Conservation (phyloP, 2,888 invertebrate species). For the Vannuccia rotundouncinata region DNA sequence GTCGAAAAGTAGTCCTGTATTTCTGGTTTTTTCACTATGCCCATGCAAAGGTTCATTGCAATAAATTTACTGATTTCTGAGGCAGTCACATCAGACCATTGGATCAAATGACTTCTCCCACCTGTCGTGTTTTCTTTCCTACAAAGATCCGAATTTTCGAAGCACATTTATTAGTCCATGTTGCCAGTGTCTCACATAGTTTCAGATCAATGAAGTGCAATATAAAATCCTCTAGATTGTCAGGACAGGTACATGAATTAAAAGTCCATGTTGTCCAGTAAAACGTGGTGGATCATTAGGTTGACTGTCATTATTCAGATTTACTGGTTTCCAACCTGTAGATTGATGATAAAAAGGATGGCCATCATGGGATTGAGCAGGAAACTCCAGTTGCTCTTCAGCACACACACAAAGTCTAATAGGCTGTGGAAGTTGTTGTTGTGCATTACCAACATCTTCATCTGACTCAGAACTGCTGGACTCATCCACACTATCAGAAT, state of each 20-base stretch:
- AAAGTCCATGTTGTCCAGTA: slow-evolving; percentile 13
- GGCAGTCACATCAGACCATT: slow-evolving; percentile 28
- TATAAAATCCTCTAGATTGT: slow-evolving; percentile 27
- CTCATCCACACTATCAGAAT: slow-evolving; percentile 6
- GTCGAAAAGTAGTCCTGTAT: slow-evolving; percentile 27
- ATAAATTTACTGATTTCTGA: slow-evolving; percentile 15
- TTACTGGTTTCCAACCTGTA: background rate
- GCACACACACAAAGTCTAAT: slow-evolving; percentile 8
- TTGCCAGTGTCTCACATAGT: slow-evolving; percentile 21
- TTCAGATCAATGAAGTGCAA: slow-evolving; percentile 28
- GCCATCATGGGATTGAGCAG: background rate
- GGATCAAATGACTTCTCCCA: slow-evolving; percentile 22
- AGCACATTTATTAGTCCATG: slow-evolving; percentile 30
- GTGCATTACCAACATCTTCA: background rate
- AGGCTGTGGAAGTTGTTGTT: slow-evolving; percentile 21
- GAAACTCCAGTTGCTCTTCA: slow-evolving; percentile 23
- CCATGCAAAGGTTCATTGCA: slow-evolving; percentile 30
- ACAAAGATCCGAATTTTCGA: background rate
- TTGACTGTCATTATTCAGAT: background rate
- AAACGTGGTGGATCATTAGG: background rate
- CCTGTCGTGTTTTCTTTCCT: slow-evolving; percentile 14
- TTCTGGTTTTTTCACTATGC: slow-evolving; percentile 22
- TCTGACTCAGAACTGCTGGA: slow-evolving; percentile 24
- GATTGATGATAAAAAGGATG: background rate
- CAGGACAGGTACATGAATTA: background rate